Conservation (phyloP, 2,888 invertebrate genomes). For the Trisateles emortualis region DNA sequence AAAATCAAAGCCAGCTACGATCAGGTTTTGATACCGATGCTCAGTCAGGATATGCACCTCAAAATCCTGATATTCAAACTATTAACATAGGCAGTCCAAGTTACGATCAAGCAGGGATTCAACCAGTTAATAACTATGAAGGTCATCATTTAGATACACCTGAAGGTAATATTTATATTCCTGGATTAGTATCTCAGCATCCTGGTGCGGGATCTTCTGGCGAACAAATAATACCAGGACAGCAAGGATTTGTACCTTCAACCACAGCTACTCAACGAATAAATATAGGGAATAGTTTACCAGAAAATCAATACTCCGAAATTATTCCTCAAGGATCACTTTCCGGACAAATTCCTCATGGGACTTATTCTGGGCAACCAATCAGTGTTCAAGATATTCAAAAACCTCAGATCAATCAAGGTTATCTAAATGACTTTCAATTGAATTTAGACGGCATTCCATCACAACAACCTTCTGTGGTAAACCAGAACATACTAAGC, state of each 20-base stretch:
- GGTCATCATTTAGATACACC: neutral
- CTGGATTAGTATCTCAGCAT: neutral
- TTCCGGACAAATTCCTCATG: slow-evolving; percentile 9
- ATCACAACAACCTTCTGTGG: slow-evolving; percentile 3
- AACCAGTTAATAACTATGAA: neutral
- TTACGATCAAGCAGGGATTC: slow-evolving; percentile 9
- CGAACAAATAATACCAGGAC: slow-evolving; percentile 3
- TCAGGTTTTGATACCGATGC: slow-evolving; percentile 3
- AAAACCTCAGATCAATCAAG: slow-evolving; percentile 7
- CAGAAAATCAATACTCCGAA: slow-evolving; percentile 5
- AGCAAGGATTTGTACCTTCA: slow-evolving; percentile 3
- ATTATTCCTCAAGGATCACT: neutral
- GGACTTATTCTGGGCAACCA: slow-evolving; percentile 4
- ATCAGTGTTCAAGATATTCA: neutral
- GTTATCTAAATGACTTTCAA: slow-evolving; percentile 6
- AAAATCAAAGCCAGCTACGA: slow-evolving; percentile 1
- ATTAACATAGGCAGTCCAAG: neutral
- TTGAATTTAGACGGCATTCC: neutral
- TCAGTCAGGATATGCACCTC: slow-evolving; percentile 6
- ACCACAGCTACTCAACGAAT: slow-evolving; percentile 10
- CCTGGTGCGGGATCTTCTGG: neutral
- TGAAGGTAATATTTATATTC: slow-evolving; percentile 1
- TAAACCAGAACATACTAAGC: neutral
- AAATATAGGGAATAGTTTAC: neutral
- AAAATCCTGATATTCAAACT: neutral